phyloP scores from a whole-genome alignment of 2,797 vertebrate species.

The Smutsia temminckii region DNA sequence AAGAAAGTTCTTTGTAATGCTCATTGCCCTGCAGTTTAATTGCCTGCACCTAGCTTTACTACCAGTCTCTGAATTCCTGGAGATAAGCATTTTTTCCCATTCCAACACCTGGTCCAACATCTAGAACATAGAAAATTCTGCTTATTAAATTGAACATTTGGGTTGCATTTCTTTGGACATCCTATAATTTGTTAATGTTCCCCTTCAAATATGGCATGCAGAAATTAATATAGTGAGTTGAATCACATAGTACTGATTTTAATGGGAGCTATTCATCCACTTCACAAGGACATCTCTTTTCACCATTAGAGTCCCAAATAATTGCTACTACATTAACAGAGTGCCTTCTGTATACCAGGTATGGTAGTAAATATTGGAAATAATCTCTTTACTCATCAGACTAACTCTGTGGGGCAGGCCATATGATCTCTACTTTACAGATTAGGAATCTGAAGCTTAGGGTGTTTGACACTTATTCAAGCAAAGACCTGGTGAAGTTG shows the following conservation, averaged over 20 bases:
- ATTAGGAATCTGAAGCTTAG: not conserved
- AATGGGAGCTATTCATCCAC: not conserved
- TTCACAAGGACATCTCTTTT: constrained; percentile 16
- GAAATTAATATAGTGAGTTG: not conserved
- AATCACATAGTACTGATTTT: not conserved
- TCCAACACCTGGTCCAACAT: not conserved
- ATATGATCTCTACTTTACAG: not conserved
- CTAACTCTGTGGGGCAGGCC: not conserved
- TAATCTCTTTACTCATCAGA: not conserved
- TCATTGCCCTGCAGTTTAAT: not conserved
- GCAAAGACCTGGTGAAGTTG: not conserved
- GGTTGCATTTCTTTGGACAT: not conserved
- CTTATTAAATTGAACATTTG: not conserved
- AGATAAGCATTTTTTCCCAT: not conserved
- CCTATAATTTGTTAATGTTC: not conserved
- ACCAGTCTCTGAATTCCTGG: not conserved
- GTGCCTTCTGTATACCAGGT: not conserved
- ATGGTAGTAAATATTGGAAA: not conserved
- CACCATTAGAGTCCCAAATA: not conserved
- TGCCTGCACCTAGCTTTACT: not conserved
- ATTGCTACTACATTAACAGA: not conserved
- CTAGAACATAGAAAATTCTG: not conserved
- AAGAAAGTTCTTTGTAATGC: not conserved
- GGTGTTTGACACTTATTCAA: not conserved
- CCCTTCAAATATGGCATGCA: not conserved